Evolutionary conservation across 2,888 invertebrate species (phyloP).

Genomic region (Stenodema calcarata): DNA sequence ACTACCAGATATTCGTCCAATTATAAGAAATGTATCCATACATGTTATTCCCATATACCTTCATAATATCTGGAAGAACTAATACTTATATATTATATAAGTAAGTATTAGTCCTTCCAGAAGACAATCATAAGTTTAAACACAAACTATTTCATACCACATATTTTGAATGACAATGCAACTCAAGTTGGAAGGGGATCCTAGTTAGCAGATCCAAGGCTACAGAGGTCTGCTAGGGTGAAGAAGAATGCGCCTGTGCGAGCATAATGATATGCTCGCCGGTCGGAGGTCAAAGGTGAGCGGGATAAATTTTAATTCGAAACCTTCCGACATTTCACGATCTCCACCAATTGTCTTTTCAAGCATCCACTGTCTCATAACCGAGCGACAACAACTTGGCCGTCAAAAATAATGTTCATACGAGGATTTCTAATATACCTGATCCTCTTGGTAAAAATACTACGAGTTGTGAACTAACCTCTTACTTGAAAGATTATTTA

Average conservation of each 20-base stretch:
- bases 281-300: slow-evolving; percentile 40
- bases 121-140: too few relatives aligned
- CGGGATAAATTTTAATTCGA: slow-evolving; percentile 45
- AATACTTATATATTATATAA: too few relatives aligned
- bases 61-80: too few relatives aligned
- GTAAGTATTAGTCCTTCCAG: too few relatives aligned
- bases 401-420: not conserved
- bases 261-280: slow-evolving; percentile 35
- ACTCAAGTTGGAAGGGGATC: not conserved
- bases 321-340: slow-evolving; percentile 45
- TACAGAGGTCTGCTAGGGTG: not conserved
- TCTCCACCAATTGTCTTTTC: slow-evolving; percentile 29
- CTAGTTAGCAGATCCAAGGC: slow-evolving; percentile 28
- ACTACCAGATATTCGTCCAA: too few relatives aligned
- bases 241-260: slow-evolving; percentile 25
- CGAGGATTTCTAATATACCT: too few relatives aligned
- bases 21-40: too few relatives aligned
- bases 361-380: slow-evolving; percentile 23
- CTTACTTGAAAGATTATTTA: too few relatives aligned
- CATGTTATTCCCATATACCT: too few relatives aligned
- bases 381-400: slow-evolving; percentile 2
- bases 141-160: not conserved
- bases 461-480: too few relatives aligned
- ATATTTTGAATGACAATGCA: not conserved
- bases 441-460: too few relatives aligned